Evolutionary conservation across 2,113 vertebrate genomes (phyloP).

Genomic region (Hirundichthys speculiger): DNA sequence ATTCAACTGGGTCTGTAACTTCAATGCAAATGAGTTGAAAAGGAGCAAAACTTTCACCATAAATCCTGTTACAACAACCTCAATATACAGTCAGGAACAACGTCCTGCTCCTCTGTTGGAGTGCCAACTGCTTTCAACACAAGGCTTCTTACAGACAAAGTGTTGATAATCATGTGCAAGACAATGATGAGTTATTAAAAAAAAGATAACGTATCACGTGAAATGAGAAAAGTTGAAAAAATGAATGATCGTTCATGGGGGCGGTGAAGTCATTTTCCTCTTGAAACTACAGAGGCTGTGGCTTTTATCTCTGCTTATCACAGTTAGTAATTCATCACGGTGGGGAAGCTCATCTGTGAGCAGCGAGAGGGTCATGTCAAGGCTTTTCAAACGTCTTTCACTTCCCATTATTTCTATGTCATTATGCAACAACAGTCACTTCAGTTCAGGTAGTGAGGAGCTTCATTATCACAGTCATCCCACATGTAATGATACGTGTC

Average conservation of each 20-base stretch:
- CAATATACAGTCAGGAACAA: too few relatives aligned
- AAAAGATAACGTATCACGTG: conserved; percentile 26
- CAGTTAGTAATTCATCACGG: conserved; percentile 41
- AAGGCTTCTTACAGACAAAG: not conserved
- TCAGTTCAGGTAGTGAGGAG: conserved; percentile 10
- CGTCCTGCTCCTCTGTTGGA: too few relatives aligned
- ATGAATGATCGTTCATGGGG: conserved; percentile 29
- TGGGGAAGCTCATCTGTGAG: conserved; percentile 45
- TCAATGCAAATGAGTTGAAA: conserved; percentile 2
- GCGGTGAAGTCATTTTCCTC: conserved; percentile 30
- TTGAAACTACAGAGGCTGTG: conserved; percentile 4
- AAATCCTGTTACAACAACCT: too few relatives aligned
- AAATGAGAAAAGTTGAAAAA: conserved; percentile 37
- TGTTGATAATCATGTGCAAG: conserved; percentile 22
- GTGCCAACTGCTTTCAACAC: not conserved
- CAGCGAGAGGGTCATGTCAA: conserved; percentile 15
- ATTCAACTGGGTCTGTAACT: not conserved
- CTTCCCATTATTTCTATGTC: conserved; percentile 18
- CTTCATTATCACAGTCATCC: conserved; percentile 18
- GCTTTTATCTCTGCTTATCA: conserved; percentile 29
- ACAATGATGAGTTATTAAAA: conserved; percentile 30
- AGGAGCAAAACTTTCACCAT: not conserved
- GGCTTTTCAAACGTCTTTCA: conserved; percentile 52
- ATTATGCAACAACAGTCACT: conserved; percentile 2
- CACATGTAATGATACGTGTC: too few relatives aligned